A percentile compares a stretch with the other conserved stretches of the same genome.
Conservation (phyloP, 2,797 vertebrate genomes). For the Paedocypris micromegethes region DNA sequence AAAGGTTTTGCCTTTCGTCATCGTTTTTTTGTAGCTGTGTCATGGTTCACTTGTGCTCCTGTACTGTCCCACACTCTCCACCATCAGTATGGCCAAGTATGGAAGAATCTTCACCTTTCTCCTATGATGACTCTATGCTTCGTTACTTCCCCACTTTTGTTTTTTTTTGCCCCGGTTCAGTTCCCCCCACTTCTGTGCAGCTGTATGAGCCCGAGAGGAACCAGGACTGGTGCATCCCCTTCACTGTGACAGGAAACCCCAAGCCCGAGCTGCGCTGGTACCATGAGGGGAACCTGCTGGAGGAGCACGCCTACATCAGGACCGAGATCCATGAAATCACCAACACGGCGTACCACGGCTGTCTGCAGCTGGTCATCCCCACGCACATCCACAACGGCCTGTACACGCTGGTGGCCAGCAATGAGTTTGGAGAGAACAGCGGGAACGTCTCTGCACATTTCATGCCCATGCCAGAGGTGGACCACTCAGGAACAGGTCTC, state of each 20-base stretch:
- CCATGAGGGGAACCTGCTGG: conserved; percentile 73
- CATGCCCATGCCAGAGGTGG: conserved; percentile 77
- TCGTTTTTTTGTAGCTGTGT: no score
- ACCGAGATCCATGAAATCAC: conserved; percentile 83
- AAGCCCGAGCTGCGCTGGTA: conserved; percentile 87
- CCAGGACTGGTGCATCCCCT: conserved; percentile 98
- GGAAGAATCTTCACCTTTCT: conserved; percentile 6
- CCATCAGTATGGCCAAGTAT: conserved; percentile 5
- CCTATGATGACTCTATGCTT: conserved; percentile 58
- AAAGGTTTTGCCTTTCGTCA: no score
- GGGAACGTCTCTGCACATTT: conserved; percentile 84
- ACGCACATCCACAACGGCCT: conserved; percentile 94
- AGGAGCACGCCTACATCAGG: conserved; percentile 85
- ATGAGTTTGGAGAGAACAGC: conserved; percentile 81
- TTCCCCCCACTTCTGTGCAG: conserved; percentile 87
- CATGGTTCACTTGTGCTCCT: neutral
- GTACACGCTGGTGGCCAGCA: conserved; percentile 86
- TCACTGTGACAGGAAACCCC: conserved; percentile 93
- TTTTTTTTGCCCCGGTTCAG: conserved; percentile 61
- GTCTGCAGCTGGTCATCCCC: conserved; percentile 90
- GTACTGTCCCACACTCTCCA: conserved; percentile 34
- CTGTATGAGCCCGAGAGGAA: conserved; percentile 79
- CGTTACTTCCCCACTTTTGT: conserved; percentile 43
- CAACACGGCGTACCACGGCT: conserved; percentile 89
- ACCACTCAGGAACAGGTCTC: conserved; percentile 55